Evolutionary conservation across 2,113 vertebrate species (phyloP).

Genomic region (Saimiri boliviensis): DNA sequence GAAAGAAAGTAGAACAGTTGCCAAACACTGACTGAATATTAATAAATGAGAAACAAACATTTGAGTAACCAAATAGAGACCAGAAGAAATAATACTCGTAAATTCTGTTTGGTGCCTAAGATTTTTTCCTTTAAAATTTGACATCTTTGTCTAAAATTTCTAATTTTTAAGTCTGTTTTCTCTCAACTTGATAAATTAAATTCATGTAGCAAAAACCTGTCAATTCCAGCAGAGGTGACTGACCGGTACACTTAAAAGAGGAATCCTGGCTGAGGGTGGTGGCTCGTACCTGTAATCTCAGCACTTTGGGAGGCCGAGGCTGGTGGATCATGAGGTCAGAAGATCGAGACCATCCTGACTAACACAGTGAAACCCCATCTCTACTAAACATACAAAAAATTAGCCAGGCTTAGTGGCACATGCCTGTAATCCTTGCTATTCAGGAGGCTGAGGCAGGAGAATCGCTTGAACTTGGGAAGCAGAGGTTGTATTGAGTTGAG

Average conservation of each 20-base stretch:
- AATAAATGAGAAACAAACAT: constrained; percentile 11
- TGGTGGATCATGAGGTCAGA: too few relatives aligned
- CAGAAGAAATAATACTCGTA: neutral
- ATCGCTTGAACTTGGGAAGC: too few relatives aligned
- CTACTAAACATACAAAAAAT: too few relatives aligned
- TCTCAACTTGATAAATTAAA: neutral
- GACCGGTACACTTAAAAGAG: neutral
- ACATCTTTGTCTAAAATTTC: neutral
- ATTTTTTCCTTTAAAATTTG: neutral
- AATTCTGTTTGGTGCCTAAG: neutral
- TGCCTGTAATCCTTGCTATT: too few relatives aligned
- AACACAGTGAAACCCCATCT: too few relatives aligned
- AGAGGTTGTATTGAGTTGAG: too few relatives aligned
- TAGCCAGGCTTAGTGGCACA: too few relatives aligned
- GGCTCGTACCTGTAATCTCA: too few relatives aligned
- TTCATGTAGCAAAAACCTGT: neutral
- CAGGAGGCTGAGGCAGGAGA: too few relatives aligned
- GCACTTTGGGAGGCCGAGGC: too few relatives aligned
- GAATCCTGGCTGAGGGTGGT: neutral
- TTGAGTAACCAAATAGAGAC: neutral
- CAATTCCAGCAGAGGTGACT: neutral
- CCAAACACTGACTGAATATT: neutral
- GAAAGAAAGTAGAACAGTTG: neutral
- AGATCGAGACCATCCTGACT: too few relatives aligned
- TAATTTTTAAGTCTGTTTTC: neutral